phyloP scores from a whole-genome alignment of 2,797 vertebrate species.

The Microchirus variegatus region DNA sequence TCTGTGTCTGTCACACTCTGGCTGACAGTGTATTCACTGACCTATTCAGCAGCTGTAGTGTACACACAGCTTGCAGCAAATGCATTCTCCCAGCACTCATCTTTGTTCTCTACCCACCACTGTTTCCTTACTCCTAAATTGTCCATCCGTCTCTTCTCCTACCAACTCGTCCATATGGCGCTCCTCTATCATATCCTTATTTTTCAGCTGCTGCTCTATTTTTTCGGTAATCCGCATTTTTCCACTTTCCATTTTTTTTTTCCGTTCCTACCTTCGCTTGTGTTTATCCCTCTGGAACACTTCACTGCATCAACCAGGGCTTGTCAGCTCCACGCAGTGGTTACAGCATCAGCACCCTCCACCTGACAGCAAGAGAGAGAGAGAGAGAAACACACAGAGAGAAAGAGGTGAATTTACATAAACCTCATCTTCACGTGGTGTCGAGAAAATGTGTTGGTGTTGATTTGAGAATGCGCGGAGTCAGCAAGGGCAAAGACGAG shows the following conservation, averaged over 20 bases:
- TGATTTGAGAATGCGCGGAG: constrained; percentile 4
- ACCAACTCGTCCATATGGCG: constrained; percentile 18
- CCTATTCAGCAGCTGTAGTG: constrained; percentile 27
- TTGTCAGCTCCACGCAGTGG: constrained; percentile 73
- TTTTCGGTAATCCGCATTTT: neutral
- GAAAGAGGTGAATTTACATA: constrained; percentile 21
- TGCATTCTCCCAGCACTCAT: constrained; percentile 23
- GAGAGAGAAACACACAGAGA: constrained; percentile 16
- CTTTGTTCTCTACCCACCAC: constrained; percentile 17
- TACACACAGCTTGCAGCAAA: constrained; percentile 15
- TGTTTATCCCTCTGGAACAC: constrained; percentile 77
- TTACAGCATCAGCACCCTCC: constrained; percentile 84
- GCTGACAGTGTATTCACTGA: constrained; percentile 30
- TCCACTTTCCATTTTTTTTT: constrained; percentile 13
- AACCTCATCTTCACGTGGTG: constrained; percentile 12
- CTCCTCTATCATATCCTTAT: constrained; percentile 18
- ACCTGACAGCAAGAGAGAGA: constrained; percentile 62
- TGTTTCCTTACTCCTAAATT: constrained; percentile 20
- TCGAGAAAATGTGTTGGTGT: neutral
- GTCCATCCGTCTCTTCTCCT: constrained; percentile 11
- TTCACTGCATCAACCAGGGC: constrained; percentile 85
- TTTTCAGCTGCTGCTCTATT: constrained; percentile 10
- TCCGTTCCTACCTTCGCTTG: constrained; percentile 75
- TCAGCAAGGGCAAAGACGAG: constrained; percentile 11
- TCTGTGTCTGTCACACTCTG: constrained; percentile 27